Conservation (phyloP, 1,140 invertebrate species). For the Chelonus insularis region DNA sequence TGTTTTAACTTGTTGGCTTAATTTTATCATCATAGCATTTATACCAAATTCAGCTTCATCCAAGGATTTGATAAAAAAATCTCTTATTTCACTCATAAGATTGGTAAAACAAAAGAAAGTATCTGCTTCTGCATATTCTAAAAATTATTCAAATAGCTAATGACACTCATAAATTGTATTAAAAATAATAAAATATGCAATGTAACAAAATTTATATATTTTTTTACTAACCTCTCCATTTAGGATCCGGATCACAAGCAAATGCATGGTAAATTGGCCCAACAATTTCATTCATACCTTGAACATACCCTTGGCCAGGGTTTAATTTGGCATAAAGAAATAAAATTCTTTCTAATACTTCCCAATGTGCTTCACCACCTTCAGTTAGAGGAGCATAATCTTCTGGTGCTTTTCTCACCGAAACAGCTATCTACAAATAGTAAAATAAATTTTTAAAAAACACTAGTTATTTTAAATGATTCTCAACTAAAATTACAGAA, state of each 20-base stretch:
- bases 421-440: constrained; percentile 63
- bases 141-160: too few species aligned
- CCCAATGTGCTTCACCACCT: constrained; percentile 91
- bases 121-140: constrained; percentile 94
- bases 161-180: too few species aligned
- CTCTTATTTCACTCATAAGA: constrained; percentile 94
- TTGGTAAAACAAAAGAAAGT: constrained; percentile 98
- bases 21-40: constrained; percentile 79
- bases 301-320: constrained; percentile 96
- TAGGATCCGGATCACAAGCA: constrained; percentile 83
- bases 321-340: constrained; percentile 98
- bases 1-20: constrained; percentile 74
- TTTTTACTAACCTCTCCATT: constrained; percentile 71
- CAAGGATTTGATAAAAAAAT: constrained; percentile 95
- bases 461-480: too few species aligned
- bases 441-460: too few species aligned
- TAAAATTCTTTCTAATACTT: constrained; percentile 94
- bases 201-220: constrained; percentile 1
- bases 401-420: constrained; percentile 69
- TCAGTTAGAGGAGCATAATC: constrained; percentile 81
- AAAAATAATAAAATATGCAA: constrained; percentile 20
- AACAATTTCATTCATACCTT: constrained; percentile 99
- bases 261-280: constrained; percentile 98
- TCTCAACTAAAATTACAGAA: too few species aligned
- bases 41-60: constrained; percentile 92